A percentile compares a stretch with the other conserved stretches of the same genome.
phyloP scores from a whole-genome alignment of 2,888 invertebrate genomes.

The Meteorus cinctellus region DNA sequence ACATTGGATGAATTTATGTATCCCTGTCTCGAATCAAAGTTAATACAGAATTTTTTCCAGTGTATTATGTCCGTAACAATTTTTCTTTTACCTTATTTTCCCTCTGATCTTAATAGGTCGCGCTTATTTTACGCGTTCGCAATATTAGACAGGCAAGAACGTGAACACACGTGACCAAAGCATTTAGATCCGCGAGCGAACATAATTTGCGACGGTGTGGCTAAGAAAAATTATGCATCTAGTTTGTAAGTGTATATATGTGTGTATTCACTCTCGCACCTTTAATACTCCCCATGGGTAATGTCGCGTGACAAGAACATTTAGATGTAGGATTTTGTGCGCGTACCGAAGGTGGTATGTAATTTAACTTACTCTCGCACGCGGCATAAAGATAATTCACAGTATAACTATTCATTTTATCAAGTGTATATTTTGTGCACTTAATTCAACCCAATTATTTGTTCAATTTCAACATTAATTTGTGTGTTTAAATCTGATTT shows the following conservation, averaged over 20 bases:
- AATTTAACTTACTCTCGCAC: constrained; percentile 7
- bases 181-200: constrained; percentile 48
- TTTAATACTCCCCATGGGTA: constrained; percentile 20
- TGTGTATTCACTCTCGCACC: too few species aligned
- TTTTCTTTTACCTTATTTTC: background rate
- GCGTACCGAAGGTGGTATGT: constrained; percentile 51
- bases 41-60: too few species aligned
- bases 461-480: too few species aligned
- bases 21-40: too few species aligned
- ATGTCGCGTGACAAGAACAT: constrained; percentile 59
- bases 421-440: background rate
- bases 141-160: constrained; percentile 42
- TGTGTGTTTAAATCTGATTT: too few species aligned
- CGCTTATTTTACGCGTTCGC: constrained; percentile 40
- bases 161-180: constrained; percentile 48
- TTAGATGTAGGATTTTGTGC: constrained; percentile 53
- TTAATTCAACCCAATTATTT: too few species aligned
- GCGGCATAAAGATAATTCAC: background rate
- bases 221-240: constrained; percentile 33
- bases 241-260: too few species aligned
- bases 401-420: background rate
- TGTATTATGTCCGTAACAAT: too few species aligned
- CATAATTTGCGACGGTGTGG: constrained; percentile 38
- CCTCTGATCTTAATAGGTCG: constrained; percentile 3
- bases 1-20: too few species aligned